Base-by-base conservation (phyloP, 2,797 vertebrate genomes). In the Botia almorhae region DNA sequence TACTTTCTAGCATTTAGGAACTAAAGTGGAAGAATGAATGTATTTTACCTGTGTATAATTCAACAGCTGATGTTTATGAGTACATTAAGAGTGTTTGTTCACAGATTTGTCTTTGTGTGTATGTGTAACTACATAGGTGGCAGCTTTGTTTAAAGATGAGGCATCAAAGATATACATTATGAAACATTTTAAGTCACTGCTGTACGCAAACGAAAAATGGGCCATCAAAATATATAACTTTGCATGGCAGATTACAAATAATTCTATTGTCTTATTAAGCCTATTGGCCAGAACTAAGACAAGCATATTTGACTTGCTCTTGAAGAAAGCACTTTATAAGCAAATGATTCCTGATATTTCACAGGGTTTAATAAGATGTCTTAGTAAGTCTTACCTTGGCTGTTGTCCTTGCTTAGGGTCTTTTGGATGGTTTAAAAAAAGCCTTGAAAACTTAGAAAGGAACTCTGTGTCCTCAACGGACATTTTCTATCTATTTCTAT, bases 401-500 rank as follows among this genome's bases (percentile, higher is more conserved):
- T 55, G 17, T 17, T 55, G 17, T 19, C 2, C 6, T 6, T 51
- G 14, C 17, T 55, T 55, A 55, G 17, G 5, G 17, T n/a, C 16
- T 7, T 55, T 7, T 55, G 17, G 16, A 17, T 55, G 51, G 17
- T 17, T 55, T 2, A 55, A 55, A 55, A n/a, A 6, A n/a, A 29
- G 23, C 33, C 16, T 19, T 50, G 36, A 61, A 21, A 46, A 68
- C 14, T n/a, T n/a, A 19, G 7, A 61, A 43, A 43, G 58, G 29
- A 64, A 79, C 33, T 70, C 2, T 50, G 26, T 72, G 58, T 43
- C 58, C 29, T 53, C 46, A 64, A n/a, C 2, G 0, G 77, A 26
- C 58, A n/a, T 10, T 33, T 26, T 70, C 77, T 77, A 58, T 56
- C 29, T 56, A 26, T 60, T 68, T 36, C 72, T 56, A 13, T 50